Evolutionary conservation across 2,888 invertebrate genomes (phyloP).

Genomic region (Sclerodermus sp.): DNA sequence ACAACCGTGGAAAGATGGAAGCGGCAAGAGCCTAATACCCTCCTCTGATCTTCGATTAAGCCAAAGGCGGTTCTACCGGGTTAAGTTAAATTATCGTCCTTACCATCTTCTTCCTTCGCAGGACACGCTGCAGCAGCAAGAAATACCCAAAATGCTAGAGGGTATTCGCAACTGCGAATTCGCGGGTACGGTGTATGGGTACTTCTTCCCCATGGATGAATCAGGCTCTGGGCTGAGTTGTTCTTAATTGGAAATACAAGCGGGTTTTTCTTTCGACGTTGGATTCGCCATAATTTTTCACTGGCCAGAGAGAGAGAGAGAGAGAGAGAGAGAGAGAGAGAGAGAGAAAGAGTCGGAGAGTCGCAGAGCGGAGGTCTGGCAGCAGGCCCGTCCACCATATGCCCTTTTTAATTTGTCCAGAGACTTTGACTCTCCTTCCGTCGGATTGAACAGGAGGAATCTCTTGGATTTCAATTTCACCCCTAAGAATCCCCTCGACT

Average conservation of each 20-base stretch:
- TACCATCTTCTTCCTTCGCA: slow-evolving; percentile 12
- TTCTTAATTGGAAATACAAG: background rate
- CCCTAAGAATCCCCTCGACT: slow-evolving; percentile 42
- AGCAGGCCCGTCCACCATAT: no score
- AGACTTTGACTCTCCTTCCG: slow-evolving; percentile 32
- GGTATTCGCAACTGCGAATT: no score
- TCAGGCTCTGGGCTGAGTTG: background rate
- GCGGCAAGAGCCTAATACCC: slow-evolving; percentile 30
- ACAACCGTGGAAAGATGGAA: slow-evolving; percentile 16
- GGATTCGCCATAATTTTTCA: slow-evolving; percentile 24
- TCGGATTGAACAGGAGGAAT: slow-evolving; percentile 26
- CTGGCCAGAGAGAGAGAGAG: slow-evolving; percentile 21
- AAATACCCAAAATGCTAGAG: no score
- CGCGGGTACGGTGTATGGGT: no score
- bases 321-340: slow-evolving; percentile 6
- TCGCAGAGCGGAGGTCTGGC: no score
- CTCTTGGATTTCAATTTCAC: slow-evolving; percentile 53
- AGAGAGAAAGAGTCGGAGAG: no score
- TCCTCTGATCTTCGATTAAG: slow-evolving; percentile 38
- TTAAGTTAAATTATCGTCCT: slow-evolving; percentile 27
- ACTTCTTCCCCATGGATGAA: background rate
- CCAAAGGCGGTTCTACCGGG: slow-evolving; percentile 27
- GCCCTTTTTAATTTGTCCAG: slow-evolving; percentile 29
- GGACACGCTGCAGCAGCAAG: no score
- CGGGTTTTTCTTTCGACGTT: slow-evolving; percentile 6